Percentiles rank a stretch among this genome's conserved stretches.
Conservation (phyloP, 2,113 vertebrate species). For the Potamarius usumacintae region DNA sequence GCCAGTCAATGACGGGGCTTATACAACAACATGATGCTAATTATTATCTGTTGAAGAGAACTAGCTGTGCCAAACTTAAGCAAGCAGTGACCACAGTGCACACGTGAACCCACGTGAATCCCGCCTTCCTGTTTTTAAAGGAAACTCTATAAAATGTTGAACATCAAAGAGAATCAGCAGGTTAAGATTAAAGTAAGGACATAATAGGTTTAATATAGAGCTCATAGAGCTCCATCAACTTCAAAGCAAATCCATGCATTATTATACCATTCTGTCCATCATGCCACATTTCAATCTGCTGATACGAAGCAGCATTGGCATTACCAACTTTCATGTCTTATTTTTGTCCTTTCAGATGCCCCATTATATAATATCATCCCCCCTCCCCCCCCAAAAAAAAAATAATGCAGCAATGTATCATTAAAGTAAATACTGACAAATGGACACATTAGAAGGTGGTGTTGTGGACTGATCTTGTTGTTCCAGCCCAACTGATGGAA, state of each 20-base stretch:
- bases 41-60: not conserved
- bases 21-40: not conserved
- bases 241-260: not conserved
- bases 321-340: not conserved
- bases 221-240: not conserved
- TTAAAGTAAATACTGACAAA: not conserved
- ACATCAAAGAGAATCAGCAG: conserved; percentile 15
- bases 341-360: not conserved
- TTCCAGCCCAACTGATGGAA: too few relatives aligned
- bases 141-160: not conserved
- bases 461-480: not conserved
- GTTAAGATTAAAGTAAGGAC: not conserved
- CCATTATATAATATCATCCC: not conserved
- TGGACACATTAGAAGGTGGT: not conserved
- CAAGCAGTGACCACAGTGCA: not conserved
- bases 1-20: too few relatives aligned
- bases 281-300: not conserved
- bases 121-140: not conserved
- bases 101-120: not conserved
- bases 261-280: not conserved
- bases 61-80: not conserved
- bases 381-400: not conserved
- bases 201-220: not conserved
- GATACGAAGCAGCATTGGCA: not conserved
- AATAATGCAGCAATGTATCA: not conserved